These are phyloP conservation scores for Deroplatys truncata DNA, from an alignment of 2,888 invertebrate genomes.

Conservation along the genomic window DNA sequence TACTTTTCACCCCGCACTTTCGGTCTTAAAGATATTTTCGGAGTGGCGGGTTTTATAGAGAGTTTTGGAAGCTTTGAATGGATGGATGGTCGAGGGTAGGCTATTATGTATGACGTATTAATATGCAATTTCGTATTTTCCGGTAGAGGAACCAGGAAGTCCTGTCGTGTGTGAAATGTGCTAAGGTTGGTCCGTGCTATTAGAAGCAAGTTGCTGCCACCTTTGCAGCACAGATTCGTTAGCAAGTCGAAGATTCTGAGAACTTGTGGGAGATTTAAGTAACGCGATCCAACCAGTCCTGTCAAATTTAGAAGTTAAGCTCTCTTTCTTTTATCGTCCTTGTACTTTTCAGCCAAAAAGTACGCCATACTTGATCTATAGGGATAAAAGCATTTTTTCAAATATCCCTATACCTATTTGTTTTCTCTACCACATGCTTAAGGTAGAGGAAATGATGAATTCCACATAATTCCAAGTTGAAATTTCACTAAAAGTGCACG, in stretches of 20 bases:
- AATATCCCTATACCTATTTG: too few relatives aligned
- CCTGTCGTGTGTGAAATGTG: not conserved
- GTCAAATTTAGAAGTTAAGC: not conserved
- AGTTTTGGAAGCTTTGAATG: not conserved
- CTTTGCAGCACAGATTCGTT: not conserved
- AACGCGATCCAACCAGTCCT: not conserved
- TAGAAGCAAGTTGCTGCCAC: not conserved
- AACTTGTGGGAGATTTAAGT: not conserved
- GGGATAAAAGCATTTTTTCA: too few relatives aligned
- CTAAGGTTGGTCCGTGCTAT: not conserved
- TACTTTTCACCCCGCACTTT: not conserved
- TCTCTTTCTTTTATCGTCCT: not conserved
- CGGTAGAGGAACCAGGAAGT: not conserved
- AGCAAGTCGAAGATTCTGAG: not conserved
- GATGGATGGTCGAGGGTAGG: not conserved
- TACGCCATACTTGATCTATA: too few relatives aligned
- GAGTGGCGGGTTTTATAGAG: not conserved
- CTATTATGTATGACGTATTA: conserved; percentile 15
- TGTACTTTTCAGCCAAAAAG: not conserved
- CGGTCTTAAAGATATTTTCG: not conserved
- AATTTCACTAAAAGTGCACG: too few relatives aligned
- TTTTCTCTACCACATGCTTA: too few relatives aligned
- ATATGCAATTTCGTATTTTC: conserved; percentile 18
- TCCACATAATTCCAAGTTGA: too few relatives aligned
- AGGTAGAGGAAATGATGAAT: too few relatives aligned